These are phyloP conservation scores for Sphenodon punctatus DNA, from an alignment of 2,797 vertebrate genomes.

Conservation along the genomic window DNA sequence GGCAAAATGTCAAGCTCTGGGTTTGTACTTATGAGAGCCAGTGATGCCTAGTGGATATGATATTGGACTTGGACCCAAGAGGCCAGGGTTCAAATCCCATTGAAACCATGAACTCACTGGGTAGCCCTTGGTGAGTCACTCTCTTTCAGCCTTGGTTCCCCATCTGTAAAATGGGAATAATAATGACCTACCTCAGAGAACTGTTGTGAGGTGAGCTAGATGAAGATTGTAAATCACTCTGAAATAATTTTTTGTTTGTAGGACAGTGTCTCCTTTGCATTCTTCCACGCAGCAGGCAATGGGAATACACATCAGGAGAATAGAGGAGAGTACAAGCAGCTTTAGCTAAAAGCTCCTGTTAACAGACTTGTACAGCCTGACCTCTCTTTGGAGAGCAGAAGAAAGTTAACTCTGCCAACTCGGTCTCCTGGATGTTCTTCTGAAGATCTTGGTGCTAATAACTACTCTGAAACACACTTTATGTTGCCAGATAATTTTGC, in stretches of 20 bases:
- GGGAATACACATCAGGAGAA: not conserved
- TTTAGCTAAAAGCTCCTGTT: not conserved
- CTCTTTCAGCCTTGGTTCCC: no score
- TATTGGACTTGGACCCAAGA: no score
- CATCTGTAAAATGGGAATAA: no score
- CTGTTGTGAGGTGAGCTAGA: no score
- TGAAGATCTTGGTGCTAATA: slow-evolving; percentile 2
- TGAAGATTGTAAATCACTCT: no score
- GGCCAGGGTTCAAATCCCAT: no score
- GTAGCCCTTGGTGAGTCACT: no score
- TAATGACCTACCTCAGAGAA: no score
- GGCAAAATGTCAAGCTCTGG: no score
- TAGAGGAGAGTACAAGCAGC: not conserved
- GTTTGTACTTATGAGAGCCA: no score
- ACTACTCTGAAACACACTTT: slow-evolving; percentile 16
- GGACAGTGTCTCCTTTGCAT: slow-evolving; percentile 23
- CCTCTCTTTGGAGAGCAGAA: slow-evolving; percentile 4
- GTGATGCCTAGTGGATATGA: no score
- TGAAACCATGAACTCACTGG: no score
- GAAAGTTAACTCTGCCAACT: not conserved
- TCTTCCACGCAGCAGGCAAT: slow-evolving; percentile 13
- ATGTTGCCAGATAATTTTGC: slow-evolving; percentile 49
- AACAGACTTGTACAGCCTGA: not conserved
- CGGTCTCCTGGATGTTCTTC: not conserved
- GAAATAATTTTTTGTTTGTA: slow-evolving; percentile 4